Evolutionary conservation across 2,113 vertebrate genomes (phyloP).

Genomic region (Vidua chalybeata): DNA sequence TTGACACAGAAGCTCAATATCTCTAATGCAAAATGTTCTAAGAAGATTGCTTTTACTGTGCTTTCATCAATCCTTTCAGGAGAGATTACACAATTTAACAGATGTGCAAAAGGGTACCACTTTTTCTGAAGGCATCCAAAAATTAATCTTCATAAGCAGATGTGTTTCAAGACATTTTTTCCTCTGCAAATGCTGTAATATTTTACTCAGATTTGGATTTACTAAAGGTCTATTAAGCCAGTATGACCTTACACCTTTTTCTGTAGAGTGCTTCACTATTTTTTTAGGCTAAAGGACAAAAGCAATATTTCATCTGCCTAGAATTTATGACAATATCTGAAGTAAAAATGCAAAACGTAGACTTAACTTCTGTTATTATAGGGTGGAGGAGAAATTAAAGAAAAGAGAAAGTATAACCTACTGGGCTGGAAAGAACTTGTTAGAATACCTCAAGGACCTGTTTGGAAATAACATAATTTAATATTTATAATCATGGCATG

Average conservation of each 20-base stretch:
- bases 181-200: neutral
- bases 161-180: neutral
- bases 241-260: neutral
- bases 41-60: constrained; percentile 19
- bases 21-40: neutral
- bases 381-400: neutral
- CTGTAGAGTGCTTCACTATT: neutral
- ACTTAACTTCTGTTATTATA: neutral
- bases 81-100: neutral
- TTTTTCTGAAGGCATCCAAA: neutral
- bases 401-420: neutral
- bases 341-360: neutral
- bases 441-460: neutral
- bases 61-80: neutral
- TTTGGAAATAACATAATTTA: neutral
- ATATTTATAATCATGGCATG: neutral
- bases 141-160: neutral
- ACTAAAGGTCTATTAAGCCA: neutral
- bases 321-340: neutral
- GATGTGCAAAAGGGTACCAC: neutral
- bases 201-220: neutral
- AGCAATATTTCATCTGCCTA: neutral
- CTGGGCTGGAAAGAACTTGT: neutral
- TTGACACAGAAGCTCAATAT: constrained; percentile 10
- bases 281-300: neutral